Conservation (phyloP, 2,797 vertebrate genomes). For the Eulemur rubriventer region DNA sequence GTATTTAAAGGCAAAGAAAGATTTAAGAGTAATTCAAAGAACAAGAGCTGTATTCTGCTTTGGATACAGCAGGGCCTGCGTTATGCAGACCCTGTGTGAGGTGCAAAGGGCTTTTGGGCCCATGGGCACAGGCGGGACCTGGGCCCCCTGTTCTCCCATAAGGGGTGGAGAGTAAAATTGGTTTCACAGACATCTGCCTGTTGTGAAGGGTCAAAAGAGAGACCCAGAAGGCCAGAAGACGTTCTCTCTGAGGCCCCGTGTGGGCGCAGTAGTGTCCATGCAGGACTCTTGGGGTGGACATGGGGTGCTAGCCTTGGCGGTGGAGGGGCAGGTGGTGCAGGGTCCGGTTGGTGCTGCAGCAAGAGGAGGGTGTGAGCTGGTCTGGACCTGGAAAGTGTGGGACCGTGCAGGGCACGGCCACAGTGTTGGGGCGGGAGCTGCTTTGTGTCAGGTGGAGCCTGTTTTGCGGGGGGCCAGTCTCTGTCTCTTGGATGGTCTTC, state of each 20-base stretch:
- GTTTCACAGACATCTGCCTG: background rate
- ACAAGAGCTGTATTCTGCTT: no score
- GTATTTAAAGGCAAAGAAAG: background rate
- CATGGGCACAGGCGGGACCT: no score
- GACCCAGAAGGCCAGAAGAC: background rate
- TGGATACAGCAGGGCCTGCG: background rate
- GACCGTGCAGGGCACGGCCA: background rate
- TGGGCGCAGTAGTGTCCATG: background rate
- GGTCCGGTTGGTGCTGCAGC: background rate
- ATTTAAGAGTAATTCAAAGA: background rate
- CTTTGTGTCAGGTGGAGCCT: background rate
- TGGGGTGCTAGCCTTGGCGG: background rate
- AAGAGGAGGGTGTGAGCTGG: background rate
- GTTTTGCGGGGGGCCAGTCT: background rate
- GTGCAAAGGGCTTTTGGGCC: background rate
- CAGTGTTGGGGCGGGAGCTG: background rate
- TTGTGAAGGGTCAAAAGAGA: background rate
- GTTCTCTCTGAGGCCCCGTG: background rate
- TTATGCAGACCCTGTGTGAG: fast-evolving
- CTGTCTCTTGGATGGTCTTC: background rate
- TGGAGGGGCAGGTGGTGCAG: background rate
- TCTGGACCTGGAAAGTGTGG: background rate
- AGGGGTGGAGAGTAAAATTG: fast-evolving
- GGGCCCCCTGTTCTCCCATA: background rate
- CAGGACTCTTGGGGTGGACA: fast-evolving